These are phyloP conservation scores for Sebastes minor DNA, from an alignment of 2,797 vertebrate genomes.

Conservation along the genomic window DNA sequence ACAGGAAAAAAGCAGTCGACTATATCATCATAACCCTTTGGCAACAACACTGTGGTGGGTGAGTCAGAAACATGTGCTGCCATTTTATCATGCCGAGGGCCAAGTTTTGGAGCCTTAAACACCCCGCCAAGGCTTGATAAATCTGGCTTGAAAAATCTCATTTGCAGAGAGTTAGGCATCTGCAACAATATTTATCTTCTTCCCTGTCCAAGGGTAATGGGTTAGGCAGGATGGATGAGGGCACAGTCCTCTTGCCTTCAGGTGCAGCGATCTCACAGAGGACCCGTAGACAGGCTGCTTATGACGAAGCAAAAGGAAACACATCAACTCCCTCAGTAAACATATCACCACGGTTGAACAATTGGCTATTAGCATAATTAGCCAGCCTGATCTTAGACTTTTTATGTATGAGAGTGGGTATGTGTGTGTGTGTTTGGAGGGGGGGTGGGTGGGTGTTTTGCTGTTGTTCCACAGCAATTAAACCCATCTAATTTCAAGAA, in stretches of 20 bases:
- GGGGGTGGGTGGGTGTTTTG: conserved; percentile 80
- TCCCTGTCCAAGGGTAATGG: conserved; percentile 91
- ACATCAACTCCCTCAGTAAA: conserved; percentile 96
- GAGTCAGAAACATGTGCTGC: conserved; percentile 80
- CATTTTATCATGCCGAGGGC: conserved; percentile 79
- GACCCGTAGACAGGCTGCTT: conserved; percentile 90
- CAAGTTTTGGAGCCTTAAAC: conserved; percentile 81
- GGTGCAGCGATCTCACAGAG: conserved; percentile 85
- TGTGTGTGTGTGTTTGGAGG: conserved; percentile 27
- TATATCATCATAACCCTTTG: conserved; percentile 81
- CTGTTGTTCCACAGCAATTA: conserved; percentile 94
- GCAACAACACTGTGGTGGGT: conserved; percentile 77
- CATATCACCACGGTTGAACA: conserved; percentile 96
- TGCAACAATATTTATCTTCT: conserved; percentile 95
- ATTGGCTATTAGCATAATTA: conserved; percentile 99
- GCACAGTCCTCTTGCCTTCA: conserved; percentile 89
- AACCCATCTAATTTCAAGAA: conserved; percentile 99
- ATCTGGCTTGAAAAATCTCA: conserved; percentile 84
- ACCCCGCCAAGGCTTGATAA: conserved; percentile 82
- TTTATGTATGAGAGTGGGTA: conserved; percentile 58
- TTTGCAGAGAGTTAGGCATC: conserved; percentile 84
- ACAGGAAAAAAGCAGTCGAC: conserved; percentile 68
- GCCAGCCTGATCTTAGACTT: conserved; percentile 92
- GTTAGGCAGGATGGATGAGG: conserved; percentile 92
- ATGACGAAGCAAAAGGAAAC: conserved; percentile 94